A percentile compares a stretch with the other conserved stretches of the same genome.
Conservation (phyloP, 2,113 vertebrate species). For the Nothoprocta pentlandii region DNA sequence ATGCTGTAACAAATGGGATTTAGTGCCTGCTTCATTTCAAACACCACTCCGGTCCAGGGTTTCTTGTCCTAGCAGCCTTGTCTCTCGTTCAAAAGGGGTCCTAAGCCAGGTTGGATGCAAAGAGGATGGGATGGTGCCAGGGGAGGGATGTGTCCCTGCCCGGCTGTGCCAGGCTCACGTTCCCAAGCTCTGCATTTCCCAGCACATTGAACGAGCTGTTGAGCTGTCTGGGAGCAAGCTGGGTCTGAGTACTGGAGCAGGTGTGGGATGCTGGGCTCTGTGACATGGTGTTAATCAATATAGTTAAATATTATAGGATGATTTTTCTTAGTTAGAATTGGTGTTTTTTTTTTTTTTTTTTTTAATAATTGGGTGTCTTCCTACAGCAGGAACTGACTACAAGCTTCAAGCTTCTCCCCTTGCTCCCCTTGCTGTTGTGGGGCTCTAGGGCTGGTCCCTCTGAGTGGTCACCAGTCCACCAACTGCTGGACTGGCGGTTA, state of each 20-base stretch:
- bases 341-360: neutral
- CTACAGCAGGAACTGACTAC: neutral
- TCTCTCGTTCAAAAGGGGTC: neutral
- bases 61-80: neutral
- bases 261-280: neutral
- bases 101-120: neutral
- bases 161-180: neutral
- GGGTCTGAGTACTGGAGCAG: neutral
- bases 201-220: neutral
- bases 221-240: neutral
- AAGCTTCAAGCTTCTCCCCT: neutral
- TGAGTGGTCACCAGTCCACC: neutral
- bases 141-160: neutral
- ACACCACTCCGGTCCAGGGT: neutral
- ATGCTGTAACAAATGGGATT: neutral
- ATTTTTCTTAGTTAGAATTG: neutral
- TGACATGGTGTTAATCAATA: neutral
- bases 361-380: neutral
- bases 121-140: accelerated
- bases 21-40: neutral
- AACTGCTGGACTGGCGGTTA: neutral
- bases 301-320: neutral
- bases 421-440: neutral
- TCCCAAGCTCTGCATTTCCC: neutral
- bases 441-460: too few relatives aligned